These are phyloP conservation scores for Natator depressus DNA, from an alignment of 2,113 vertebrate genomes.

Conservation along the genomic window DNA sequence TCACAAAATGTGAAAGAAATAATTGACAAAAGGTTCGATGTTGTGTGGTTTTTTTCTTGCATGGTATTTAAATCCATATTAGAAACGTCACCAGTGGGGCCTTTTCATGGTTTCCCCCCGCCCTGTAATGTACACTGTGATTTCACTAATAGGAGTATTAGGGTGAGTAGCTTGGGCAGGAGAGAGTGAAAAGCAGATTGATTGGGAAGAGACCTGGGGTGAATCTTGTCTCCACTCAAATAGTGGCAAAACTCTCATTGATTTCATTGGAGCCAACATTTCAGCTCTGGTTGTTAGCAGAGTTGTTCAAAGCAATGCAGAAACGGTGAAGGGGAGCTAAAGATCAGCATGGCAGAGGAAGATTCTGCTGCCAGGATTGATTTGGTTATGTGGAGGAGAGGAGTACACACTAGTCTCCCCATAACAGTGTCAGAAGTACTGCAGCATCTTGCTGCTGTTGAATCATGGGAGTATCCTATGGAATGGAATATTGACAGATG, in stretches of 20 bases:
- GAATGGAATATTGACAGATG: rapidly evolving
- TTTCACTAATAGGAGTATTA: background rate
- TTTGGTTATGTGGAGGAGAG: constrained; percentile 2
- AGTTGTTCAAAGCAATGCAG: rapidly evolving
- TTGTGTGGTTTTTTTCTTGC: background rate
- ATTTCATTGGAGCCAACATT: background rate
- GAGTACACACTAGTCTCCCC: background rate
- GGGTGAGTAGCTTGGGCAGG: background rate
- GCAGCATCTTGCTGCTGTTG: background rate
- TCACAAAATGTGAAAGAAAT: background rate
- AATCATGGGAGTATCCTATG: constrained; percentile 10
- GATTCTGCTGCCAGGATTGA: background rate
- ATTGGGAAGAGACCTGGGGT: background rate
- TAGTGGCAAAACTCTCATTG: background rate
- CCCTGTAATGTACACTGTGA: background rate
- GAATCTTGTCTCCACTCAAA: background rate
- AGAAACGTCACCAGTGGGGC: background rate
- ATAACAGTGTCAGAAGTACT: background rate
- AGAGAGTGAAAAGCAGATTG: background rate
- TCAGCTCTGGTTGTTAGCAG: background rate
- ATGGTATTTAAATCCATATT: background rate
- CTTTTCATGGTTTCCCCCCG: background rate
- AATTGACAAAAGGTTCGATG: background rate
- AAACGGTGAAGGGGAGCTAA: background rate
- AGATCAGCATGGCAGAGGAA: background rate